Percentiles rank a stretch among this genome's conserved stretches.
Evolutionary conservation across 2,113 vertebrate species (phyloP).

Genomic region (mouse (Mus musculus)): GRCm39 chr5:15997001-15997500

Average conservation of each 20-base stretch:
- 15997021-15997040: slow-evolving; percentile 81
- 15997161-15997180: slow-evolving; percentile 84
- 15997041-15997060: slow-evolving; percentile 81
- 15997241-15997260: slow-evolving; percentile 87
- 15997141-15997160: slow-evolving; percentile 80
- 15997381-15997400: slow-evolving; percentile 76
- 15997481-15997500: slow-evolving; percentile 50
- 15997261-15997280: slow-evolving; percentile 81
- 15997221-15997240: slow-evolving; percentile 82
- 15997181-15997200: slow-evolving; percentile 85
- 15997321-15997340: slow-evolving; percentile 83
- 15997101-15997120: slow-evolving; percentile 70
- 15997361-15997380: slow-evolving; percentile 77
- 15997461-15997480: slow-evolving; percentile 27
- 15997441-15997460: slow-evolving; percentile 40
- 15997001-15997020: slow-evolving; percentile 32
- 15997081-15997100: slow-evolving; percentile 76
- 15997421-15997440: slow-evolving; percentile 77
- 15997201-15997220: slow-evolving; percentile 69
- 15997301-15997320: slow-evolving; percentile 85
- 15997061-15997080: slow-evolving; percentile 73
- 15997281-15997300: slow-evolving; percentile 86
- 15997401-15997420: slow-evolving; percentile 48
- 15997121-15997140: slow-evolving; percentile 72
- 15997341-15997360: slow-evolving; percentile 83